phyloP scores from a whole-genome alignment of 2,113 vertebrate genomes.

The Tinamus guttatus region DNA sequence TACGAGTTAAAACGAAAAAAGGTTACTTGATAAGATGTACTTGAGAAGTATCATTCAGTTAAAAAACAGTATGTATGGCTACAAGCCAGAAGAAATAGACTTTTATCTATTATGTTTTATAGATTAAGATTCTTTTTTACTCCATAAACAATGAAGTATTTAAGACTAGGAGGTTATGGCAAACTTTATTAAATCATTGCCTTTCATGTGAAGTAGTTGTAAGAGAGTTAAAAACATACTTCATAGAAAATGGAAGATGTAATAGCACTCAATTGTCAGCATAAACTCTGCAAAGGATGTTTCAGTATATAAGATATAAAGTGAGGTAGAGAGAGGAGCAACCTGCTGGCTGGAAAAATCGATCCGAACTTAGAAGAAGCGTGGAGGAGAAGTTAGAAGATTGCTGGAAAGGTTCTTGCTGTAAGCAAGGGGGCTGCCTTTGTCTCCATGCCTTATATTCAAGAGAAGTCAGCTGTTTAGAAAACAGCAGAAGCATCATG shows the following conservation, averaged over 20 bases:
- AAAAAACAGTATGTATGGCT: neutral
- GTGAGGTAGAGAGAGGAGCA: neutral
- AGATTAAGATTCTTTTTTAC: neutral
- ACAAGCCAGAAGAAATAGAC: neutral
- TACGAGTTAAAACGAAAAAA: neutral
- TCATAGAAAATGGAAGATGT: neutral
- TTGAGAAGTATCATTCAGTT: neutral
- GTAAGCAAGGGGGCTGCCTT: neutral
- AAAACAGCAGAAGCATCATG: neutral
- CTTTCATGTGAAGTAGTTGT: neutral
- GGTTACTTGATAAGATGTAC: neutral
- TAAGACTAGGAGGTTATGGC: neutral
- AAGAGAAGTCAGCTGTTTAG: neutral
- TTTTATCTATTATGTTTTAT: neutral
- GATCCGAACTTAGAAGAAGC: neutral
- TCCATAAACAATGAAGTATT: neutral
- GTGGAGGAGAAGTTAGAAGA: neutral
- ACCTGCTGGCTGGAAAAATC: neutral
- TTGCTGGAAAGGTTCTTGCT: neutral
- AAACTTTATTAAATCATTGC: neutral
- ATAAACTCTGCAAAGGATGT: neutral
- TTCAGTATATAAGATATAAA: neutral
- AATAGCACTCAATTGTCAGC: neutral
- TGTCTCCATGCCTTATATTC: neutral
- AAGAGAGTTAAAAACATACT: neutral